Base-by-base conservation (phyloP, 2,797 vertebrate genomes). In the Xenopus petersii region DNA sequence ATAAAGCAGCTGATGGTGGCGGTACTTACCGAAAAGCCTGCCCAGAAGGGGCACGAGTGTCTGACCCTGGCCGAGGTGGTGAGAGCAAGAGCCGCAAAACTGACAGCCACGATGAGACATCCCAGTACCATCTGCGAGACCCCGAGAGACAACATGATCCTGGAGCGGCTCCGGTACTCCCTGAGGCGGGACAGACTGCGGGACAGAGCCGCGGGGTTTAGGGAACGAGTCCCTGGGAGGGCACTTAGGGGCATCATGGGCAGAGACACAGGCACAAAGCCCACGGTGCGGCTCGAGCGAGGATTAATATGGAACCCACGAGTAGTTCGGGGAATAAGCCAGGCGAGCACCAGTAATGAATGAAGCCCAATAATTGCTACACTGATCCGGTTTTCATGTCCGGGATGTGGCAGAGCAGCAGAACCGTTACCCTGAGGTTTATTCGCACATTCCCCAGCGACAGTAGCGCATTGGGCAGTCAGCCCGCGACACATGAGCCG, bases 11-110 rank as follows among this genome's bases (percentile, higher is more conserved):
- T 9, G 3, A 42, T 5, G 36, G 36, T 36, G 36, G 2, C 36
- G 5, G 36, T 42, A 94, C 97, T 96, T 87, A 98, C 97, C 88
- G 97, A 98, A 89, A 98, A 98, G 77, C 97, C 97, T 17, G 97
- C 97, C 97, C 97, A 99, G 92, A 98, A 98, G 13, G 96, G 97
- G 83, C 96, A 98, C 2, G 97, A 98, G 90, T 98, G 97, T 21
- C 97, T 89, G 81, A 98, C 95, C 80, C 95, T 90, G 82, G 97
- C 95, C 48, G 97, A 98, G 68, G 96, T 97, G 85, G 97, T 98
- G 80, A 99, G 95, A 66, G 96, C 97, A 88, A 98, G 85, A 75
- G 97, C 96, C 21, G 97, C 96, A 87, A 98, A 98, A 92, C 96
- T 98, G 81, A 98, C 96, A 54, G 97, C 96, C 89, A 99, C 89